Conservation (phyloP, 1,140 invertebrate genomes). For the Asobara japonica region DNA sequence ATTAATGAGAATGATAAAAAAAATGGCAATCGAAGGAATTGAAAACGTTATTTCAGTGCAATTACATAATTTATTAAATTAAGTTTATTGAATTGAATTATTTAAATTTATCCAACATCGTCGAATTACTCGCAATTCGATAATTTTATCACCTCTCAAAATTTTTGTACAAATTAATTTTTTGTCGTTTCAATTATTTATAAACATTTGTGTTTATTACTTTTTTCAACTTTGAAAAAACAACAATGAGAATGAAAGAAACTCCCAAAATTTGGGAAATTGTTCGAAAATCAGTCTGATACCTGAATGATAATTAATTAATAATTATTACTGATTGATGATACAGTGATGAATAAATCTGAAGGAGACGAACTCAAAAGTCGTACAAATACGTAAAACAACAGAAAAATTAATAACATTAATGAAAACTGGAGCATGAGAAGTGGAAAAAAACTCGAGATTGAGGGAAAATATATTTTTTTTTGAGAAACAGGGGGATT, state of each 20-base stretch:
- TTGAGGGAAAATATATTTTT: conserved; percentile 12
- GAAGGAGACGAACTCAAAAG: conserved; percentile 48
- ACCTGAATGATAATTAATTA: conserved; percentile 13
- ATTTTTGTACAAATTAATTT: background rate
- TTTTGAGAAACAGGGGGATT: conserved; percentile 30
- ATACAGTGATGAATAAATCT: background rate
- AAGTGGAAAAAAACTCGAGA: conserved; percentile 28
- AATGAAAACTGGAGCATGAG: conserved; percentile 28
- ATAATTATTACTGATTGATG: background rate
- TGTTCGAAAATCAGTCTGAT: background rate
- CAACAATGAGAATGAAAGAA: background rate
- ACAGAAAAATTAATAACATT: conserved; percentile 23
- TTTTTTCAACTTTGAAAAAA: background rate
- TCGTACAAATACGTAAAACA: conserved; percentile 32
- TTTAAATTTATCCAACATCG: background rate
- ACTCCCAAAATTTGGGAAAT: background rate
- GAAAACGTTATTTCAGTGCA: conserved; percentile 1
- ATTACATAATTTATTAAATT: conserved; percentile 10
- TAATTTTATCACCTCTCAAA: background rate
- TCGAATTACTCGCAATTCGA: background rate
- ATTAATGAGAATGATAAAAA: background rate
- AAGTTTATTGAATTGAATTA: background rate
- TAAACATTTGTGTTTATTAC: background rate
- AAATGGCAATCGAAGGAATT: background rate
- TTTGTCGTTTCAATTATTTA: background rate